Evolutionary conservation across 2,888 invertebrate genomes (phyloP).

Genomic region (Anthophora plumipes): DNA sequence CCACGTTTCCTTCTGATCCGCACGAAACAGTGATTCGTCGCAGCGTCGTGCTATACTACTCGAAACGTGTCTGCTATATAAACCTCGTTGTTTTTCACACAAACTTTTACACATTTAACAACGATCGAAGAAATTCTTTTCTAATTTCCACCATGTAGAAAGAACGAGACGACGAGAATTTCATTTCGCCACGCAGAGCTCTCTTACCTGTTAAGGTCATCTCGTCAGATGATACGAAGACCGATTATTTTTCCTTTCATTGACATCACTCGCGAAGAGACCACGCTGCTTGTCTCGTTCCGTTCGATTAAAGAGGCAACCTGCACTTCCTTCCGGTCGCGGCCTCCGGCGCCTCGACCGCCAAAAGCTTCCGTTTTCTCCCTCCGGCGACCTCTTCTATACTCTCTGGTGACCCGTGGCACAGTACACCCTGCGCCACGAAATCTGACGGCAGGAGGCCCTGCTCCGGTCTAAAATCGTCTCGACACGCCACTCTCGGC

Average conservation of each 20-base stretch:
- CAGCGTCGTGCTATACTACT: background rate
- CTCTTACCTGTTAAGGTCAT: slow-evolving; percentile 83
- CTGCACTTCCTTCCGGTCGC: slow-evolving; percentile 55
- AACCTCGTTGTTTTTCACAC: background rate
- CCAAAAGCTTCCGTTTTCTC: slow-evolving; percentile 30
- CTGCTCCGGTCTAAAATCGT: slow-evolving; percentile 83
- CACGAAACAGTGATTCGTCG: background rate
- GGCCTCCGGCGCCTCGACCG: slow-evolving; percentile 36
- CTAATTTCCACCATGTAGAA: no score
- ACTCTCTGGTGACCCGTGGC: slow-evolving; percentile 66
- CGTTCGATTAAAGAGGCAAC: slow-evolving; percentile 31
- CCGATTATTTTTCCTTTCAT: slow-evolving; percentile 72
- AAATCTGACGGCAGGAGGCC: slow-evolving; percentile 79
- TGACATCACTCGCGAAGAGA: slow-evolving; percentile 75
- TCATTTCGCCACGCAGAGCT: background rate
- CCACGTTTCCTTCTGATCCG: background rate
- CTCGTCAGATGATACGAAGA: slow-evolving; percentile 76
- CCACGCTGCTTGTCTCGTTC: slow-evolving; percentile 30
- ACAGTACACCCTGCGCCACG: slow-evolving; percentile 77
- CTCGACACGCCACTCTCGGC: slow-evolving; percentile 72
- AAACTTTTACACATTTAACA: background rate
- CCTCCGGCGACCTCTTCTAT: slow-evolving; percentile 61
- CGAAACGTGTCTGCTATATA: no score
- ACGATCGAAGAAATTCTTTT: background rate
- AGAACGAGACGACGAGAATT: no score